Evolutionary conservation across 2,797 vertebrate species (phyloP).

Genomic region (Hippocampus kuda): DNA sequence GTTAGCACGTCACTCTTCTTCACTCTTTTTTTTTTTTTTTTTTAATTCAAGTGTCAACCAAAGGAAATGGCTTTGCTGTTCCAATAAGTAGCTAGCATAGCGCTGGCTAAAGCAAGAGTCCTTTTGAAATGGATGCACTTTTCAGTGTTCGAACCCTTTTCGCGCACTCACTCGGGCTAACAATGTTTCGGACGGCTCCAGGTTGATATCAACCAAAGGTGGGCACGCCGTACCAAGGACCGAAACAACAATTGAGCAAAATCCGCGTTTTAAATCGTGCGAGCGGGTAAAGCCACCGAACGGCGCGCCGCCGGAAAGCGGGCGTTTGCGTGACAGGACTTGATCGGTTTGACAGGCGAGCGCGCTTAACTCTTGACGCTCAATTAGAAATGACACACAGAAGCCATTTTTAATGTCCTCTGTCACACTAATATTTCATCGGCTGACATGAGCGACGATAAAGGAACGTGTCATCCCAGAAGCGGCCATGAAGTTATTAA

Average conservation of each 20-base stretch:
- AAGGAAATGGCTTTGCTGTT: background rate
- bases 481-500: constrained; percentile 4
- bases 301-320: background rate
- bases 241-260: background rate
- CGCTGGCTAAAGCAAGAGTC: too few relatives aligned
- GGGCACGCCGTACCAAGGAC: background rate
- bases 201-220: background rate
- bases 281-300: background rate
- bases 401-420: constrained; percentile 3
- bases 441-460: constrained; percentile 4
- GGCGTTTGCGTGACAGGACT: background rate
- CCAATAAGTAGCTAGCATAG: background rate
- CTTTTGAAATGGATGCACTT: too few relatives aligned
- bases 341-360: background rate
- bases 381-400: constrained; percentile 6
- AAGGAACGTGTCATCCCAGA: constrained; percentile 1
- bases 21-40: too few relatives aligned
- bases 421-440: constrained; percentile 6
- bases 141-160: too few relatives aligned
- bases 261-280: background rate
- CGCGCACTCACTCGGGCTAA: too few relatives aligned
- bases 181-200: background rate
- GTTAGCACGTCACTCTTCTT: too few relatives aligned
- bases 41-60: too few relatives aligned
- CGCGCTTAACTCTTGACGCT: constrained; percentile 2